These are phyloP conservation scores for Palloptera scutellata DNA, from an alignment of 2,888 invertebrate genomes.

Conservation along the genomic window DNA sequence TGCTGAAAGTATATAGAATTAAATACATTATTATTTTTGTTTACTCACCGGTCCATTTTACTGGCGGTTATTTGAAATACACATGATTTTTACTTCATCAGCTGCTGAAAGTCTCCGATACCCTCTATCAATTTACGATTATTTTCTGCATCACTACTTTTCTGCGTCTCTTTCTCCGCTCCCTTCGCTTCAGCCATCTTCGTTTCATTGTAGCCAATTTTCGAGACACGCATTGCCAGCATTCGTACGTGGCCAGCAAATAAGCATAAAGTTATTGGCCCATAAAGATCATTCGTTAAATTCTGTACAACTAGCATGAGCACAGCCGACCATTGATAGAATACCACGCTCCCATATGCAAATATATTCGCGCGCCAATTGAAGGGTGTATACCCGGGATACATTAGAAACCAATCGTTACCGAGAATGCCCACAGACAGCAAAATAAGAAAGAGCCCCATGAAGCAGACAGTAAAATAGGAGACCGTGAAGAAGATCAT, in stretches of 20 bases:
- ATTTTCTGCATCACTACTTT: slow-evolving; percentile 31
- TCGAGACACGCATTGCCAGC: slow-evolving; percentile 35
- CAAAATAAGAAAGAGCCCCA: background rate
- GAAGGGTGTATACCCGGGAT: slow-evolving; percentile 43
- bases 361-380: slow-evolving; percentile 32
- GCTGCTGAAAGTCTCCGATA: slow-evolving; percentile 37
- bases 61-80: no score
- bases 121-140: slow-evolving; percentile 39
- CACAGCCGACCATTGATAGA: slow-evolving; percentile 38
- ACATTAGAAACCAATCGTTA: slow-evolving; percentile 28
- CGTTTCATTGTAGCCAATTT: slow-evolving; percentile 34
- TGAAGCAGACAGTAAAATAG: background rate
- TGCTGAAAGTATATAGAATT: slow-evolving; percentile 25
- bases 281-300: slow-evolving; percentile 37
- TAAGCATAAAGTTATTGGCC: slow-evolving; percentile 37
- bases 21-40: no score
- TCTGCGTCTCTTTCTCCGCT: no score
- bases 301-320: slow-evolving; percentile 37
- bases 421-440: background rate
- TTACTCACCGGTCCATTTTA: no score
- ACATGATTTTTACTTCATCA: slow-evolving; percentile 36
- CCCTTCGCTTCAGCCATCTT: slow-evolving; percentile 21
- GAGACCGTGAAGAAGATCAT: background rate
- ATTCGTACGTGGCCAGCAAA: slow-evolving; percentile 40
- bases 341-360: slow-evolving; percentile 30